Percentiles rank a stretch among this genome's conserved stretches.
phyloP scores from a whole-genome alignment of 2,888 invertebrate species.

The Pristionchus entomophagus region DNA sequence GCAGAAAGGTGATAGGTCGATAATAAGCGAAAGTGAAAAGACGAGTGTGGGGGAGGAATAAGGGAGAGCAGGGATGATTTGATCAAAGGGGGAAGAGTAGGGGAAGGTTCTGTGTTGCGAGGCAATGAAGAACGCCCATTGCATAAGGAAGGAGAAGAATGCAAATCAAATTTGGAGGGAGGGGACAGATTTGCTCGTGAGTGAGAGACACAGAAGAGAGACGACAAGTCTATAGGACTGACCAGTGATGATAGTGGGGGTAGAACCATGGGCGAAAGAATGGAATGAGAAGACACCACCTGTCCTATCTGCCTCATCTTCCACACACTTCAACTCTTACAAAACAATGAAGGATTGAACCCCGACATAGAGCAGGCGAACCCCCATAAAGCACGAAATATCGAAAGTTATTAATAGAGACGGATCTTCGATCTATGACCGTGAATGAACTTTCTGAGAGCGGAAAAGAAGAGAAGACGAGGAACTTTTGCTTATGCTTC shows the following conservation, averaged over 20 bases:
- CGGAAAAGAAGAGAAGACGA: background rate
- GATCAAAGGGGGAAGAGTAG: background rate
- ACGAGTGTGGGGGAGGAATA: background rate
- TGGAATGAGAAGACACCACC: slow-evolving; percentile 26
- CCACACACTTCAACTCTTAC: background rate
- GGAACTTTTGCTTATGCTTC: background rate
- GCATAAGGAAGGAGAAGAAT: slow-evolving; percentile 37
- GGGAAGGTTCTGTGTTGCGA: background rate
- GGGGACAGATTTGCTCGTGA: slow-evolving; percentile 26
- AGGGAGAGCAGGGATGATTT: no score
- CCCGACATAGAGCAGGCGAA: background rate
- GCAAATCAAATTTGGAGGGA: slow-evolving; percentile 18
- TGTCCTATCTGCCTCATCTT: slow-evolving; percentile 30
- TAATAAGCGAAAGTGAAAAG: background rate
- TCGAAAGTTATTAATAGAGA: background rate
- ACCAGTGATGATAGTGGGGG: slow-evolving; percentile 34
- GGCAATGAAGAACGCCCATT: slow-evolving; percentile 23
- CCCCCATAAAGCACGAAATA: background rate
- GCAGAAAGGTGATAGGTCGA: slow-evolving; percentile 2
- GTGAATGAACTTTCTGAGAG: background rate
- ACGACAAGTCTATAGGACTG: slow-evolving; percentile 32
- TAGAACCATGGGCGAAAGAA: background rate
- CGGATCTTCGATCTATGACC: background rate
- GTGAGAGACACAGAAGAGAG: slow-evolving; percentile 11
- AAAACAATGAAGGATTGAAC: slow-evolving; percentile 19